Evolutionary conservation across 1,140 invertebrate genomes (phyloP).

Genomic region (Procambarus virginalis): DNA sequence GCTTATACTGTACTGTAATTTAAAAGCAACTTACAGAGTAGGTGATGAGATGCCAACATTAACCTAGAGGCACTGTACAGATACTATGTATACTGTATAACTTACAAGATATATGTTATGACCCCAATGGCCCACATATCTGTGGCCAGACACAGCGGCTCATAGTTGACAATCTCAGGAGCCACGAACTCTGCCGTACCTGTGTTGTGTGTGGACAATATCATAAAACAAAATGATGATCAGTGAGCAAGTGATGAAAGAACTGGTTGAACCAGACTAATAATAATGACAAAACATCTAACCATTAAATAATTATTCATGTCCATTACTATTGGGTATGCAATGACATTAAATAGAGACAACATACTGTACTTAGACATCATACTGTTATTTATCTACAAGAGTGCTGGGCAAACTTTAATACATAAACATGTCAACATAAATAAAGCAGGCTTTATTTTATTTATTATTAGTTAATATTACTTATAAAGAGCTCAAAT

Average conservation of each 20-base stretch:
- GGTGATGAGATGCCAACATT: not conserved
- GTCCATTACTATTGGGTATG: not conserved
- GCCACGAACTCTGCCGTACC: conserved; percentile 73
- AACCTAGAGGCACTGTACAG: not conserved
- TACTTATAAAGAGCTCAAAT: not conserved
- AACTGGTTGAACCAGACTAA: not conserved
- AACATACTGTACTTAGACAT: not conserved
- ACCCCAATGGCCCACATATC: conserved; percentile 76
- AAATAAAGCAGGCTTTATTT: not conserved
- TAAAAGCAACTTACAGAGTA: not conserved
- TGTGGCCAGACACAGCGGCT: conserved; percentile 75
- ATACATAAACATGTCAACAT: not conserved
- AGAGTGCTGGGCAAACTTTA: not conserved
- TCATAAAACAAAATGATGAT: conserved; percentile 16
- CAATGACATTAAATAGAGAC: not conserved
- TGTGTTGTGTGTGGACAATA: conserved; percentile 41
- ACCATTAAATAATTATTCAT: not conserved
- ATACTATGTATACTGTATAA: not conserved
- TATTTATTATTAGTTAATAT: not conserved
- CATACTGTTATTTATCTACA: not conserved
- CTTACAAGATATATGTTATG: conserved; percentile 77
- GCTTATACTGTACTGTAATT: not conserved
- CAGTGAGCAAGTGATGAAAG: conserved; percentile 3
- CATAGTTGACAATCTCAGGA: conserved; percentile 78
- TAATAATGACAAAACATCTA: conserved; percentile 2